Conservation (phyloP, 2,797 vertebrate genomes). For the Mionectes olivaceus region DNA sequence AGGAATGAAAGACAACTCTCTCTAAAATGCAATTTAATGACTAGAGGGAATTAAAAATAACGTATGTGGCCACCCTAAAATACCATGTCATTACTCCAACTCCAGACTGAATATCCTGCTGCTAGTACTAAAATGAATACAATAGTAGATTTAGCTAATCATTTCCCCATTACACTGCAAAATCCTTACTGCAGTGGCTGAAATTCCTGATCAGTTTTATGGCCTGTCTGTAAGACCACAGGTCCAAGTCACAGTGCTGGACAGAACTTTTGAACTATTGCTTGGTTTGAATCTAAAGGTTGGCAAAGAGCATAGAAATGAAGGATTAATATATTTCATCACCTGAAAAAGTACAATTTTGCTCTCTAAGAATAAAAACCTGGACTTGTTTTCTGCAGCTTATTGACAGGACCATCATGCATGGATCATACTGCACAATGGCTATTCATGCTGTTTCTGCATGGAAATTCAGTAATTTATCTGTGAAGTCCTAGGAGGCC, state of each 20-base stretch:
- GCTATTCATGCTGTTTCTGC: neutral
- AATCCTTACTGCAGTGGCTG: neutral
- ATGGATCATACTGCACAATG: neutral
- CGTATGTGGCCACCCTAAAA: neutral
- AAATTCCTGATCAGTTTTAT: neutral
- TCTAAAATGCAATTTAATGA: conserved; percentile 7
- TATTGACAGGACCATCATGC: neutral
- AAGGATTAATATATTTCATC: neutral
- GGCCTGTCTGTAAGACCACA: neutral
- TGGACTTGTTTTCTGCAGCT: neutral
- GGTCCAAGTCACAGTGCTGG: neutral
- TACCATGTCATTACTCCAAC: neutral
- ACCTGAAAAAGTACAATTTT: neutral
- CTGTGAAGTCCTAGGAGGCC: neutral
- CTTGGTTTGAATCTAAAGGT: neutral
- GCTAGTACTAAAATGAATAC: neutral
- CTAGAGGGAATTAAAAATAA: neutral
- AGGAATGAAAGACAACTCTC: neutral
- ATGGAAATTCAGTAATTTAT: neutral
- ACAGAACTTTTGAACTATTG: neutral
- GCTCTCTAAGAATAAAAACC: neutral
- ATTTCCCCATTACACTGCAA: neutral
- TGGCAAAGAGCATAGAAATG: neutral
- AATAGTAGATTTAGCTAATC: neutral
- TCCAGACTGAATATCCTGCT: neutral